Percentiles rank a stretch among this genome's conserved stretches.
These are phyloP conservation scores for Himantopus leucocephalus DNA, from an alignment of 2,113 vertebrate species.

Conservation along the genomic window DNA sequence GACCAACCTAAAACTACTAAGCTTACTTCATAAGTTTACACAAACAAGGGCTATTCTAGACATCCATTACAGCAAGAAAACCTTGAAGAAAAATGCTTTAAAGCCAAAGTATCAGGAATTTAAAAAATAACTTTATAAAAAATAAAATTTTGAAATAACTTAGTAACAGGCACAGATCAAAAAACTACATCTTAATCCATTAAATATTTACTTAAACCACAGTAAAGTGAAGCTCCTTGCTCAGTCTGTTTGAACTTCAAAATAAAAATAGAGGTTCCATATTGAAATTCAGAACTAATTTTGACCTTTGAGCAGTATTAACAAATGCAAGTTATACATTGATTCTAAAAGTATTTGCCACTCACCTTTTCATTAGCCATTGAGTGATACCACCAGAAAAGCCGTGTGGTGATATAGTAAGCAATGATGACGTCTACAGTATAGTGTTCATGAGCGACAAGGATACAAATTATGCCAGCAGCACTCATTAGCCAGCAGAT, in stretches of 20 bases:
- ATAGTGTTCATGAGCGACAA: constrained; percentile 96
- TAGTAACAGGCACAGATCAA: not conserved
- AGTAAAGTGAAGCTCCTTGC: not conserved
- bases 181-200: not conserved
- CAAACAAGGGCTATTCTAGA: not conserved
- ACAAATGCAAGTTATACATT: not conserved
- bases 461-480: constrained; percentile 90
- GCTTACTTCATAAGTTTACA: not conserved
- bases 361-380: constrained; percentile 95
- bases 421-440: constrained; percentile 93
- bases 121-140: not conserved
- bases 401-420: constrained; percentile 93
- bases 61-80: not conserved
- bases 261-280: too few relatives aligned
- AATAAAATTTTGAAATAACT: not conserved
- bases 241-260: not conserved
- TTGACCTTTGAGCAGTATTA: not conserved
- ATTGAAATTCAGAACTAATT: not conserved
- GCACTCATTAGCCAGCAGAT: constrained; percentile 94
- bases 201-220: not conserved
- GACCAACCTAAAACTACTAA: too few relatives aligned
- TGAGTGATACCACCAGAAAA: constrained; percentile 98
- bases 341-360: not conserved
- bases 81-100: not conserved
- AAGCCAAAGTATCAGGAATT: not conserved